Evolutionary conservation across 2,888 invertebrate species (phyloP), one percentile per base, ranked within the genome.

Genomic region (Oxytorus armatus): DNA sequence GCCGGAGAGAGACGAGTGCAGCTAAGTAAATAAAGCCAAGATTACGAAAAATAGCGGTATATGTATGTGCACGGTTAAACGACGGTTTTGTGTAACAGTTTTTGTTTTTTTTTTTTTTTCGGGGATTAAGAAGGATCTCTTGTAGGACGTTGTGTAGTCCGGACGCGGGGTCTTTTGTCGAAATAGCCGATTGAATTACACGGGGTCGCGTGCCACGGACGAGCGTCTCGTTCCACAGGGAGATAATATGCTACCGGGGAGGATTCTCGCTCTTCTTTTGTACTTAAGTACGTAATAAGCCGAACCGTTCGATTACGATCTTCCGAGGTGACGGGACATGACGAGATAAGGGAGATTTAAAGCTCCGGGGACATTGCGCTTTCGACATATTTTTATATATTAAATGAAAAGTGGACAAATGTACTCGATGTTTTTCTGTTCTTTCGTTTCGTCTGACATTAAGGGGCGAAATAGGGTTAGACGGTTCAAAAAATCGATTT

Each of bases 151-250:
- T 47, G 42, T 65, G 33, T 49, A 65, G 83, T 77, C 85, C 77
- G 74, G 77, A 63, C 78, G 69, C 75, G 63, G 59, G 74, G 74
- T 86, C 86, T 87, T 74, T 88, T 86, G 87, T 86, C 88, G 85
- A 88, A 90, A 88, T 89, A 89, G 85, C 89, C 90, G 91, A 91
- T 91, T 90, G 86, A 91, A 91, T 91, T 91, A 90, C 91, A 87
- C 69, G 79, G 79, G 82, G 89, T 88, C 91, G 90, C 91, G 91
- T 91, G 91, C 90, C 91, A 89, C 51, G 83, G 86, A 83, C 77
- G 69, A 57, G 8, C 66, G 51, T 55, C 36, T 59, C 49, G 44
- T 55, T 49, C 78, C 66, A 33, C 21, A 36, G 49, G 72, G 72
- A 11, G 14, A 59, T n/a, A 55, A 63, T 39, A 16, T 18, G 68